Evolutionary conservation across 2,113 vertebrate genomes (phyloP).

Genomic region (Dromas ardeola): DNA sequence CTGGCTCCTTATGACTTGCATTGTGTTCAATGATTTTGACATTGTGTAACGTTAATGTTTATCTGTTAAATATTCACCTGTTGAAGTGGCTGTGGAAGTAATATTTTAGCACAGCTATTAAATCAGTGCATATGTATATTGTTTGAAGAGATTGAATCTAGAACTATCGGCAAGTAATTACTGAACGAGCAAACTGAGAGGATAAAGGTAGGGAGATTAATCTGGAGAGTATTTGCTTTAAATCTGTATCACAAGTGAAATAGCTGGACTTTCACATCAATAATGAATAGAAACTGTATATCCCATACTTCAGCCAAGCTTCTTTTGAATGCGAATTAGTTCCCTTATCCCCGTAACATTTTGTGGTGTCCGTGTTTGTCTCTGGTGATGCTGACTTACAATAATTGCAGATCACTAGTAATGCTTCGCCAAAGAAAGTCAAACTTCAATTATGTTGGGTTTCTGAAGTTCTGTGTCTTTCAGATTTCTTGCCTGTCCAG

Average conservation of each 20-base stretch:
- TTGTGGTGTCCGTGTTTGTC: background rate
- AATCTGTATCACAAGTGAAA: background rate
- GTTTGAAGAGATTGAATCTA: background rate
- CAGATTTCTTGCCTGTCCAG: background rate
- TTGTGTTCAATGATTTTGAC: constrained; percentile 52
- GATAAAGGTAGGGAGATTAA: background rate
- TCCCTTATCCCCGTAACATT: background rate
- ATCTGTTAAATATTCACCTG: constrained; percentile 53
- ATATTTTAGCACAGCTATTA: background rate
- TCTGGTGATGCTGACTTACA: background rate
- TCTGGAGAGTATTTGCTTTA: background rate
- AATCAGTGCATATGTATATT: background rate
- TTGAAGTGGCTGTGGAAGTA: constrained; percentile 52
- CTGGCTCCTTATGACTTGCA: constrained; percentile 38
- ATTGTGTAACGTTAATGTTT: constrained; percentile 42
- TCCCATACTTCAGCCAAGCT: background rate
- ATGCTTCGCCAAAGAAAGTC: background rate
- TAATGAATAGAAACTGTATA: background rate
- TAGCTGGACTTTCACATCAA: background rate
- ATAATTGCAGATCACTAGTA: background rate
- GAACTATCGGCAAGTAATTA: background rate
- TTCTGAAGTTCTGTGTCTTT: background rate
- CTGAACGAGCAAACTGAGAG: background rate
- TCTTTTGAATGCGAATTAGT: background rate
- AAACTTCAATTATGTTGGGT: rapidly evolving